Percentiles rank a stretch among this genome's conserved stretches.
Evolutionary conservation across 2,113 vertebrate species (phyloP).

Genomic region (cat (Felis catus)): DNA sequence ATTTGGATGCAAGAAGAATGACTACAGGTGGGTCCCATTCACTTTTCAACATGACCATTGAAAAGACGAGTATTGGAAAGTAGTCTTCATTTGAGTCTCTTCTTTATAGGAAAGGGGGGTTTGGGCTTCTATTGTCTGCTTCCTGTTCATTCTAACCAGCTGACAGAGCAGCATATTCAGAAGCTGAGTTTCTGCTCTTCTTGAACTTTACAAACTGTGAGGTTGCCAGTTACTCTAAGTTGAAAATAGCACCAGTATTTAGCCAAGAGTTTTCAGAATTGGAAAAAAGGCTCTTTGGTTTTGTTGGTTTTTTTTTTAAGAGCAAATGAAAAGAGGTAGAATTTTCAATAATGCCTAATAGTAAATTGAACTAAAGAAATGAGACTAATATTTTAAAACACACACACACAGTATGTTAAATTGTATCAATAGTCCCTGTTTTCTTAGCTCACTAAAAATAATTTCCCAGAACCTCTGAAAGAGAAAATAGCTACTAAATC

Average conservation of each 20-base stretch:
- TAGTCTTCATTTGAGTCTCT: not conserved
- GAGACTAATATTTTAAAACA: slow-evolving; percentile 56
- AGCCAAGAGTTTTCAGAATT: slow-evolving; percentile 76
- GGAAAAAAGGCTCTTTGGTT: slow-evolving; percentile 45
- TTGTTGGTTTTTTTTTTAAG: not conserved
- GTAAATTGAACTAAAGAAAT: slow-evolving; percentile 65
- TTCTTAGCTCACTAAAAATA: slow-evolving; percentile 59
- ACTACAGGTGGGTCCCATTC: not conserved
- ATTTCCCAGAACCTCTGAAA: slow-evolving; percentile 62
- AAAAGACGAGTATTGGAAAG: not conserved
- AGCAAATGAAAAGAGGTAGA: slow-evolving; percentile 55
- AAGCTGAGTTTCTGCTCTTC: slow-evolving; percentile 69
- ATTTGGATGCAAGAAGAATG: not conserved
- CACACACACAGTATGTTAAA: slow-evolving; percentile 1
- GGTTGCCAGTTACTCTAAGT: slow-evolving; percentile 73
- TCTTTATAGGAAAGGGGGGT: not conserved
- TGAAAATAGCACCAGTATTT: slow-evolving; percentile 73
- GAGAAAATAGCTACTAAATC: slow-evolving; percentile 58
- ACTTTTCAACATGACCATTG: not conserved
- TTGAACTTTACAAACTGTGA: slow-evolving; percentile 77
- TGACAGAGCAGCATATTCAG: slow-evolving; percentile 51
- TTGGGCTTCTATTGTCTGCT: slow-evolving; percentile 62
- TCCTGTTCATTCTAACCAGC: slow-evolving; percentile 56
- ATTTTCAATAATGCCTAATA: slow-evolving; percentile 69
- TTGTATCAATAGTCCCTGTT: slow-evolving; percentile 43